Percentiles rank a stretch among this genome's conserved stretches.
Evolutionary conservation across 2,888 invertebrate genomes (phyloP).

Genomic region (Andricus quercusramuli): DNA sequence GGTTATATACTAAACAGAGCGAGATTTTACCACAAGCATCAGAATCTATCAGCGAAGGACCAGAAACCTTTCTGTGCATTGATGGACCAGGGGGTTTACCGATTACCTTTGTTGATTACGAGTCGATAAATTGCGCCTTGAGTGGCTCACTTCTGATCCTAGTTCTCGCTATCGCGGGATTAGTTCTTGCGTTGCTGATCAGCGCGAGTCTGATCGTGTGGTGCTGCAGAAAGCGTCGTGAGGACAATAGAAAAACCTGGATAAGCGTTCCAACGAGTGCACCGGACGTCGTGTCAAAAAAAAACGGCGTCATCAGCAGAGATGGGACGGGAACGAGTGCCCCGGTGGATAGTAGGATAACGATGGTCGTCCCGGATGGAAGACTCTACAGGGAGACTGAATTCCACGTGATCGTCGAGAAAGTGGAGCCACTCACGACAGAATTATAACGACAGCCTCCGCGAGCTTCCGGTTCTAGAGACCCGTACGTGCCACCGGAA

Average conservation of each 20-base stretch:
- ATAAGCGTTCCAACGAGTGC: conserved; percentile 75
- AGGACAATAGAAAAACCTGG: conserved; percentile 76
- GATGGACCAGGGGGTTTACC: conserved; percentile 59
- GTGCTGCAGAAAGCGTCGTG: conserved; percentile 75
- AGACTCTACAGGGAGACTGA: conserved; percentile 92
- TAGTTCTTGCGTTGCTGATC: conserved; percentile 59
- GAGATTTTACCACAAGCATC: conserved; percentile 55
- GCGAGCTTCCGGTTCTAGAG: conserved; percentile 59
- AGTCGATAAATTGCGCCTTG: conserved; percentile 67
- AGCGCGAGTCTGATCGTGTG: conserved; percentile 63
- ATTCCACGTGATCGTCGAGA: conserved; percentile 91
- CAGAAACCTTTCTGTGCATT: conserved; percentile 71
- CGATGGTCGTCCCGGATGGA: conserved; percentile 88
- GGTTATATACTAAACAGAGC: conserved; percentile 63
- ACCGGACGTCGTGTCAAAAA: conserved; percentile 76
- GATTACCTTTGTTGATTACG: conserved; percentile 68
- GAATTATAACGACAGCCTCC: conserved; percentile 82
- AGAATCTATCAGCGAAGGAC: conserved; percentile 67
- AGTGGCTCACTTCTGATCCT: conserved; percentile 69
- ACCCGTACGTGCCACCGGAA: conserved; percentile 52
- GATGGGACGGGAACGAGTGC: conserved; percentile 55
- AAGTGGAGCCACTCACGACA: conserved; percentile 89
- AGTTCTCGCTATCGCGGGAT: conserved; percentile 61
- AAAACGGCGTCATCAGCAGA: conserved; percentile 81
- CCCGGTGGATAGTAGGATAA: conserved; percentile 74